Base-by-base conservation (phyloP, 2,113 vertebrate species). In the Anthoscopus minutus region DNA sequence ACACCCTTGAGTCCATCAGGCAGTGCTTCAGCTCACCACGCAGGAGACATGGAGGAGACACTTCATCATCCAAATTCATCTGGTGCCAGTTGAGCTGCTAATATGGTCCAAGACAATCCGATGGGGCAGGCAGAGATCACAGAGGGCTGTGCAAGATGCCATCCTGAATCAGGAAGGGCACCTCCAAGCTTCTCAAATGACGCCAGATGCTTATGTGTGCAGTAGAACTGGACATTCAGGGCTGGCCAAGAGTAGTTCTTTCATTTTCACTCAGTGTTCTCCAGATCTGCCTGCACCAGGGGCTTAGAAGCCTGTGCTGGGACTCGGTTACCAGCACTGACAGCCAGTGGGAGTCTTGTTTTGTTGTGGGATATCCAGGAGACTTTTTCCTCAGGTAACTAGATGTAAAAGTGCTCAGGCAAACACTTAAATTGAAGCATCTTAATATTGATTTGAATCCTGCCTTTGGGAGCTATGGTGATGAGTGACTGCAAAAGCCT, bases 161-260 rank as follows among this genome's bases (percentile, higher is more conserved):
- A 21, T 23, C 11, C 24, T 35, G 28, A 19, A 23, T 4, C 25
- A 50, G 42, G 30, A 73, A 48, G 19, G 6, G 61, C 17, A 53
- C 7, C 11, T n/a, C 23, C 24, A 47, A 35, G 15, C 17, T 67
- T 72, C 67, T 58, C 15, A 62, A 15, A 58, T 9, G 3, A 15
- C 15, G 56, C 16, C 10, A 24, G 14, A 11, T 58, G 19, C 8
- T 5, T 35, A 2, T 1, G 0, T 27, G 12, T 50, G 16, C 28
- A 44, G 22, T 4, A 31, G 42, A 37, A 50, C 17, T 45, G 35
- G 23, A 10, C 18, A 24, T 4, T 61, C 3, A 0, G 23, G 82
- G 13, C 22, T 70, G 28, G 8, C 57, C 25, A 66, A 35, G 28
- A 45, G 13, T 23, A 74, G 37, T 48, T 58, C 6, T 51, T 60